Conservation (phyloP, 2,797 vertebrate species). For the Labeo calbasu region DNA sequence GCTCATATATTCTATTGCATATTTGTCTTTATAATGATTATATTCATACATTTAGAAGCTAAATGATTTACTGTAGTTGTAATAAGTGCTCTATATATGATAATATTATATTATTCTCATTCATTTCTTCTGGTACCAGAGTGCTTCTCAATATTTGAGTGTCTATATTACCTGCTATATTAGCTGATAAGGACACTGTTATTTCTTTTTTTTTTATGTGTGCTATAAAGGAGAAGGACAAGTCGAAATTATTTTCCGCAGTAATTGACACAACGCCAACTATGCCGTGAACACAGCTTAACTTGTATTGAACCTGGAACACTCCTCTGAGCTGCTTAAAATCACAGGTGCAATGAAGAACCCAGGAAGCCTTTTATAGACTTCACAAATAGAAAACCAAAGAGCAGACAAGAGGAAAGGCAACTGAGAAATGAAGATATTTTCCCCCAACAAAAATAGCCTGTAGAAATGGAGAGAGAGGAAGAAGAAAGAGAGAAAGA, state of each 20-base stretch:
- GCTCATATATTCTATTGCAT: background rate
- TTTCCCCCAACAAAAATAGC: constrained; percentile 44
- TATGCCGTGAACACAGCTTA: background rate
- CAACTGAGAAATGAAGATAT: constrained; percentile 42
- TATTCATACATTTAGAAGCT: background rate
- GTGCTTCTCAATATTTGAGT: background rate
- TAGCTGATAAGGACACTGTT: background rate
- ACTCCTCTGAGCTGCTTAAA: constrained; percentile 14
- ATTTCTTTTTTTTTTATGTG: background rate
- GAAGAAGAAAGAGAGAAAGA: constrained; percentile 4
- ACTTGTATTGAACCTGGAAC: background rate
- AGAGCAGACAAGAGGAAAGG: constrained; percentile 17
- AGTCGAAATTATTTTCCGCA: background rate
- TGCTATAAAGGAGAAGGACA: background rate
- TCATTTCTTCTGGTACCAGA: background rate
- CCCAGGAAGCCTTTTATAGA: constrained; percentile 9
- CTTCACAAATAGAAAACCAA: constrained; percentile 22
- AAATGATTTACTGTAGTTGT: background rate
- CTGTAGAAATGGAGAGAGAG: constrained; percentile 34
- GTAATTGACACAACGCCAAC: background rate
- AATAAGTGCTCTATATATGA: background rate
- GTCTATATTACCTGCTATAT: background rate
- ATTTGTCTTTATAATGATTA: background rate
- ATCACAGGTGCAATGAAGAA: constrained; percentile 26
- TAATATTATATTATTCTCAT: background rate